Conservation (phyloP, 2,888 invertebrate species). For the Ormyrus thymus region DNA sequence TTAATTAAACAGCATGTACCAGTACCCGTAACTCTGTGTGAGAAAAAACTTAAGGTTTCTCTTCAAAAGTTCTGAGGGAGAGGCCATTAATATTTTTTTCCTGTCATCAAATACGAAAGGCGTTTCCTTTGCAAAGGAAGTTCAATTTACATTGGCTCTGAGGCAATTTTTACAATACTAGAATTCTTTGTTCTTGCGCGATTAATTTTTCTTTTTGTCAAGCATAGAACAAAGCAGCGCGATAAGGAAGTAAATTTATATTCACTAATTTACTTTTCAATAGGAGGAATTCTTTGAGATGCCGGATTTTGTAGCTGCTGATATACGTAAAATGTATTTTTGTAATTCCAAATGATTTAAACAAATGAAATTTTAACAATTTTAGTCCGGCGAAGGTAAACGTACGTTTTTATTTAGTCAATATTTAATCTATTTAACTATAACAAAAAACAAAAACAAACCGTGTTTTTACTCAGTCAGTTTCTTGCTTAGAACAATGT, state of each 20-base stretch:
- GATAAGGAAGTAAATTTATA: slow-evolving; percentile 33
- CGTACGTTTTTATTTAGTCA: too few relatives aligned
- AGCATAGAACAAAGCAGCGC: slow-evolving; percentile 34
- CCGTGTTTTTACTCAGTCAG: too few relatives aligned
- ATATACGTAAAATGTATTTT: too few relatives aligned
- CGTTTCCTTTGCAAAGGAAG: not conserved
- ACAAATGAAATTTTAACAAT: too few relatives aligned
- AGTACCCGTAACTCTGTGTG: too few relatives aligned
- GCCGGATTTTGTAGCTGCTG: too few relatives aligned
- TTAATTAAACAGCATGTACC: too few relatives aligned
- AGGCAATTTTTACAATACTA: slow-evolving; percentile 21
- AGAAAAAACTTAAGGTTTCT: not conserved
- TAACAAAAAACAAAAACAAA: too few relatives aligned
- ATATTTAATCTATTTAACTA: too few relatives aligned
- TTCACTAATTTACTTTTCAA: not conserved
- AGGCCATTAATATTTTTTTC: not conserved
- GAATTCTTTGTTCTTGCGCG: slow-evolving; percentile 43
- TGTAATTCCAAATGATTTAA: too few relatives aligned
- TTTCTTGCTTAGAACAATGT: too few relatives aligned
- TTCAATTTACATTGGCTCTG: slow-evolving; percentile 41
- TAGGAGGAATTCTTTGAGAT: slow-evolving; percentile 23
- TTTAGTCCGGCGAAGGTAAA: too few relatives aligned
- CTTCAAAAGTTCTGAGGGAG: not conserved
- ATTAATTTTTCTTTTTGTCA: slow-evolving; percentile 48
- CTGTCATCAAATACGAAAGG: not conserved